Conservation (phyloP, 2,888 invertebrate species). For the Lamellibrachia columna region DNA sequence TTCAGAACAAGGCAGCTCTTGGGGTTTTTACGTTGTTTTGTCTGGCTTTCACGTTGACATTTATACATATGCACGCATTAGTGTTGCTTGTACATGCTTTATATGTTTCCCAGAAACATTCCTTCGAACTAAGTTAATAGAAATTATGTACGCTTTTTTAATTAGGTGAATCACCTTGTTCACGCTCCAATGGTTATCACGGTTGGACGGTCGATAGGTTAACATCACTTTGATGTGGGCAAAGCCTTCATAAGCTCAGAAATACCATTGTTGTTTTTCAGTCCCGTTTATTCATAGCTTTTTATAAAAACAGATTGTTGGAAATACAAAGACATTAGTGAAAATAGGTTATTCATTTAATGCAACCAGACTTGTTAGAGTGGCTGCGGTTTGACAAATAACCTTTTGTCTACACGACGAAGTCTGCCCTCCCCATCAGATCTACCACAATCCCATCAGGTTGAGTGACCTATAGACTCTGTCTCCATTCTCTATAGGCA, state of each 20-base stretch:
- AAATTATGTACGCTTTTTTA: neutral
- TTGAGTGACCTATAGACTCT: neutral
- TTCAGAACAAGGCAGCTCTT: neutral
- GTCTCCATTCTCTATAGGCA: neutral
- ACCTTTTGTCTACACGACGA: neutral
- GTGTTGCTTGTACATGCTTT: neutral
- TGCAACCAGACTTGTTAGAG: neutral
- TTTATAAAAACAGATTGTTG: neutral
- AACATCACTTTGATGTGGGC: neutral
- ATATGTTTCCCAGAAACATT: neutral
- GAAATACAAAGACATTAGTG: neutral
- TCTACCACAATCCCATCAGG: too few species aligned
- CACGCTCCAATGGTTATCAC: neutral
- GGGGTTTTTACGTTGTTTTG: neutral
- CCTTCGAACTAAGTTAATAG: neutral
- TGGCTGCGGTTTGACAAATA: neutral
- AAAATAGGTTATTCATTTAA: neutral
- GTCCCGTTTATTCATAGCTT: neutral
- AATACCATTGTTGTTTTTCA: slow-evolving; percentile 4
- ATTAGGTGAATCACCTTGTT: neutral
- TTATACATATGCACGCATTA: neutral
- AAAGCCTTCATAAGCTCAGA: neutral
- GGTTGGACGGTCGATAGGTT: neutral
- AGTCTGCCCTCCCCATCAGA: neutral
- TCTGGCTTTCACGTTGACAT: neutral